Base-by-base conservation (phyloP, 2,888 invertebrate species). In the Tenthredo scrophulariae region DNA sequence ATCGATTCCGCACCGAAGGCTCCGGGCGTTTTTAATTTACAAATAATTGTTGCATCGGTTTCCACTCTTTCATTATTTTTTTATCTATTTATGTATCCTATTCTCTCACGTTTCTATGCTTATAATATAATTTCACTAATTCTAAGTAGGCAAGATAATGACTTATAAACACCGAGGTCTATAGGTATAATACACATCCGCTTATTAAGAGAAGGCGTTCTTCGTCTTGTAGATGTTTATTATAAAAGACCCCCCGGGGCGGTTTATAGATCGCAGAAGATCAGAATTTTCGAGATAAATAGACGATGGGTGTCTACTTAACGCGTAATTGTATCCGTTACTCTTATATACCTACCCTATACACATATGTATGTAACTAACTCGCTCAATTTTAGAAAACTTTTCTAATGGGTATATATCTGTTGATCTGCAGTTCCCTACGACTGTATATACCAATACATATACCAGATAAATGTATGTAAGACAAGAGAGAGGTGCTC, bases 401-500 rank as follows among this genome's bases (percentile, higher is more conserved):
- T 70, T 37, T 37, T n/a, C 26, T 18, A 37, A 70, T 13, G 1
- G 5, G 37, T 37, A n/a, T 3, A 29, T 67, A n/a, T 74, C 43
- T 43, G 74, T 40, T 74, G 7, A 74, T 43, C 22, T 74, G 40
- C 74, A 74, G 40, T 74, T 43, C 0, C 46, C 15, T 46, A 74
- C 74, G 74, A 43, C 43, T 74, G 74, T 22, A 74, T 26, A 70
- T 33, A 18, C 43, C 22, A 2, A 22, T 37, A 72, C n/a, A n/a
- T 46, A 15, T 46, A 46, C 3, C 46, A 72, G 18, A 37, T 74
- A 43, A 22, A 22, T 26, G 29, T 43, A 62, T 82, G 83, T 54
- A 74, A 82, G 86, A 43, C 82, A 79, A 82, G 70, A 75, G 54
- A 75, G 70, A 75, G 43, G 40, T n/a, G 77, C 89, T 88, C 87